Evolutionary conservation across 2,888 invertebrate genomes (phyloP).

Genomic region (Folsomia candida): DNA sequence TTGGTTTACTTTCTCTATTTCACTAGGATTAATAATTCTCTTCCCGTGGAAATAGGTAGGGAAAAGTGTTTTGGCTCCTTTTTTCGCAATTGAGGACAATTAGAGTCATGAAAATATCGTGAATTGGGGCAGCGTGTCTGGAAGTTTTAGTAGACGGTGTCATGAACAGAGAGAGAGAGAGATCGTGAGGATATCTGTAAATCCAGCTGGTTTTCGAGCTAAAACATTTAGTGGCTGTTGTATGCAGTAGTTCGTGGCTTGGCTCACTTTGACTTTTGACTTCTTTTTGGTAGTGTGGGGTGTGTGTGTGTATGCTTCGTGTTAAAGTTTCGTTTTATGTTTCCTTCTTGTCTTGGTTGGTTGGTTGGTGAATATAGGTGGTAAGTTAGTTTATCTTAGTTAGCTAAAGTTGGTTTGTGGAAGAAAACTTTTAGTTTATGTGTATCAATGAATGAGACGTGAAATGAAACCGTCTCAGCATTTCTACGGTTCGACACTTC

Average conservation of each 20-base stretch:
- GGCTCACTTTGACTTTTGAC: not conserved
- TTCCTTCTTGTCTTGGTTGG: not conserved
- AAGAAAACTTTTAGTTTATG: not conserved
- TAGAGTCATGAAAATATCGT: not conserved
- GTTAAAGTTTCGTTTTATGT: not conserved
- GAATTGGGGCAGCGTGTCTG: slow-evolving; percentile 8
- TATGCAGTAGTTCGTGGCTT: not conserved
- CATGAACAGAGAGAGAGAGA: not conserved
- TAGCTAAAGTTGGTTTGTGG: not conserved
- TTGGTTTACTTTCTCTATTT: not conserved
- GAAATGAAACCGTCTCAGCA: not conserved
- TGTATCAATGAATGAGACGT: slow-evolving; percentile 5
- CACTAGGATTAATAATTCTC: too few species aligned
- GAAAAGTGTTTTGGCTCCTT: not conserved
- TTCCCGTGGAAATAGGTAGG: too few species aligned
- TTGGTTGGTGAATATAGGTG: not conserved
- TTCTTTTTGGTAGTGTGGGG: too few species aligned
- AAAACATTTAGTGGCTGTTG: not conserved
- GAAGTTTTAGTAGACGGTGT: not conserved
- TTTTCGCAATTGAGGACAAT: not conserved
- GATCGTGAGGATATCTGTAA: not conserved
- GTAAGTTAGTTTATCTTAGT: not conserved
- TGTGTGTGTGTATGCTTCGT: too few species aligned
- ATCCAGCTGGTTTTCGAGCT: not conserved
- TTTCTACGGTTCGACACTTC: slow-evolving; percentile 2